Conservation (phyloP, 2,113 vertebrate species). For the Aptenodytes forsteri region DNA sequence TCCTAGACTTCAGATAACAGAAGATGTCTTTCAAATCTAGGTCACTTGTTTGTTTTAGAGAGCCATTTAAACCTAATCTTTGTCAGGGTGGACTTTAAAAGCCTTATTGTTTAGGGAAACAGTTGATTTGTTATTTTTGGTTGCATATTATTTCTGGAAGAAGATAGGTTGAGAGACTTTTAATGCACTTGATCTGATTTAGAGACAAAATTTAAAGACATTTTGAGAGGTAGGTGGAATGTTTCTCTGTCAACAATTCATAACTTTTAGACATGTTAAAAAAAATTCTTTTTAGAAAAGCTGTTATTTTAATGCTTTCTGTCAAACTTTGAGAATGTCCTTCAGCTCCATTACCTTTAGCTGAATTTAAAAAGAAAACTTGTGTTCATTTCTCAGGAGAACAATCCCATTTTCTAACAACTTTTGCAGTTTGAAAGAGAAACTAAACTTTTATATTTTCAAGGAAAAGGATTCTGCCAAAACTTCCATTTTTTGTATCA, state of each 20-base stretch:
- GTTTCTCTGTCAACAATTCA: neutral
- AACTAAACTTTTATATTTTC: neutral
- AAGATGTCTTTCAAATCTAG: neutral
- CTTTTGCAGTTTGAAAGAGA: neutral
- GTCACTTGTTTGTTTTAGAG: neutral
- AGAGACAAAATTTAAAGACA: neutral
- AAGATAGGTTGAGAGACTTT: neutral
- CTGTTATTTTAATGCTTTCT: neutral
- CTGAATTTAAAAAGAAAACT: neutral
- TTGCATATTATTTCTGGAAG: neutral
- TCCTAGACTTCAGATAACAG: neutral
- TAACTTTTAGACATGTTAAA: neutral
- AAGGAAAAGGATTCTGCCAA: conserved; percentile 1
- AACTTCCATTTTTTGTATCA: neutral
- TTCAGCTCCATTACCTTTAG: neutral
- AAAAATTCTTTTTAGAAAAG: neutral
- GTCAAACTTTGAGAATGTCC: neutral
- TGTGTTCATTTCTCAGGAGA: neutral
- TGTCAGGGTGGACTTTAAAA: neutral
- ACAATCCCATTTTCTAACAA: neutral
- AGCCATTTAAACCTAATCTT: neutral
- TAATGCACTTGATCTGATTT: neutral
- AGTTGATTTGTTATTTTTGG: neutral
- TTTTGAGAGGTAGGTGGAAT: neutral
- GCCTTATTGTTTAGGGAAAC: neutral